Percentiles rank a stretch among this genome's conserved stretches.
These are phyloP conservation scores for Haliclystus octoradiatus DNA, from an alignment of 30 jellyfish, hydroid and myxozoan genomes.

Conservation along the genomic window DNA sequence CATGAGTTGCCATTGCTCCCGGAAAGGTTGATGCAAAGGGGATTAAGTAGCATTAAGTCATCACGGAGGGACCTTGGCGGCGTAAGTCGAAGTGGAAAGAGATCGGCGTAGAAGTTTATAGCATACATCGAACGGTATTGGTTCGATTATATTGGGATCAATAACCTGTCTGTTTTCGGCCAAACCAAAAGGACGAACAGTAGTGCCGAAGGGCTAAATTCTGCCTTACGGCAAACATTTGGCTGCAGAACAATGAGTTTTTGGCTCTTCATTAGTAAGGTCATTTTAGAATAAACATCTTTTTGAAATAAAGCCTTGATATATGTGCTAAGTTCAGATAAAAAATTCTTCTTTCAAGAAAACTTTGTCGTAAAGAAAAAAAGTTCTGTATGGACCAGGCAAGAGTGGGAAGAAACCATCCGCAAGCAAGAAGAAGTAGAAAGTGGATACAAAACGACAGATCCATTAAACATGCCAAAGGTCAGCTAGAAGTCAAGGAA, in stretches of 20 bases:
- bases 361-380: background rate
- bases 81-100: too few relatives aligned
- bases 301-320: background rate
- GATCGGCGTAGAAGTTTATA: background rate
- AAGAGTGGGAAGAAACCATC: background rate
- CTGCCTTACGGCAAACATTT: background rate
- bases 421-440: background rate
- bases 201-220: background rate
- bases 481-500: background rate
- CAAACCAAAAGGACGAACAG: background rate
- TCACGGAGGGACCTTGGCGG: too few relatives aligned
- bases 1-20: background rate
- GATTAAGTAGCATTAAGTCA: too few relatives aligned
- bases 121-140: background rate
- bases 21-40: too few relatives aligned
- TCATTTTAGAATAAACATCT: background rate
- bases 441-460: background rate
- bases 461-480: background rate
- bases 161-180: background rate
- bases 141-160: background rate
- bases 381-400: background rate
- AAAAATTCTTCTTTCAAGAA: background rate
- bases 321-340: background rate
- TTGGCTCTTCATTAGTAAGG: background rate
- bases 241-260: background rate